A percentile compares a stretch with the other conserved stretches of the same genome.
Conservation (phyloP, 2,888 invertebrate species). For the Subacronicta megacephala region DNA sequence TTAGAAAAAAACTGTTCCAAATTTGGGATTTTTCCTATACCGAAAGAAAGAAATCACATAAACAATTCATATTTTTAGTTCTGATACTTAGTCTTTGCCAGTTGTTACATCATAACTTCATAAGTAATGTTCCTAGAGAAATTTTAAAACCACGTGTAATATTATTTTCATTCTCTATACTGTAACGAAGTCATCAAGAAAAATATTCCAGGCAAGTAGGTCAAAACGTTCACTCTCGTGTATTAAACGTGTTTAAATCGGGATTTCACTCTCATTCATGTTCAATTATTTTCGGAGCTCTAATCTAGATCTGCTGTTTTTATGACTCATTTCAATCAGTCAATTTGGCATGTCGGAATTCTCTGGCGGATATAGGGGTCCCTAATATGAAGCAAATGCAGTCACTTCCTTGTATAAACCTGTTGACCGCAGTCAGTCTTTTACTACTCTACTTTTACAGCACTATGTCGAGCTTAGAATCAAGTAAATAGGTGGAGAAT, state of each 20-base stretch:
- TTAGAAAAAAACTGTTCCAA: too few species aligned
- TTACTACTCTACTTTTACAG: background rate
- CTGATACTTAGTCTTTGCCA: background rate
- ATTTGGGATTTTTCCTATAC: too few species aligned
- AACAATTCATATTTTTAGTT: background rate
- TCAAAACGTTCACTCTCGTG: slow-evolving; percentile 65
- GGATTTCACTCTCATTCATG: slow-evolving; percentile 58
- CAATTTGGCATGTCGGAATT: slow-evolving; percentile 13
- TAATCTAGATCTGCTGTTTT: slow-evolving; percentile 7
- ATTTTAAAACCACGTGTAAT: slow-evolving; percentile 1
- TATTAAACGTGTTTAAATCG: slow-evolving; percentile 62
- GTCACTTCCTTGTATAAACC: background rate
- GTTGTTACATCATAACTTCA: background rate
- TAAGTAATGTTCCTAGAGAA: background rate
- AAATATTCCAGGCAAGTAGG: slow-evolving; percentile 55
- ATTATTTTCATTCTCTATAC: slow-evolving; percentile 13
- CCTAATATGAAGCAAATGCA: slow-evolving; percentile 12
- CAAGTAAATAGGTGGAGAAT: background rate
- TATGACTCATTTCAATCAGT: slow-evolving; percentile 28
- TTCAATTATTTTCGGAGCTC: slow-evolving; percentile 58
- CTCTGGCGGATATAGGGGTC: background rate
- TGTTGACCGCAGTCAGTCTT: background rate
- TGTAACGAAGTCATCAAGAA: slow-evolving; percentile 26
- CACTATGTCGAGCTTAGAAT: background rate
- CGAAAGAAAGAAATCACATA: too few species aligned